Base-by-base conservation (phyloP, 2,888 invertebrate genomes). In the Panzeria rudis region DNA sequence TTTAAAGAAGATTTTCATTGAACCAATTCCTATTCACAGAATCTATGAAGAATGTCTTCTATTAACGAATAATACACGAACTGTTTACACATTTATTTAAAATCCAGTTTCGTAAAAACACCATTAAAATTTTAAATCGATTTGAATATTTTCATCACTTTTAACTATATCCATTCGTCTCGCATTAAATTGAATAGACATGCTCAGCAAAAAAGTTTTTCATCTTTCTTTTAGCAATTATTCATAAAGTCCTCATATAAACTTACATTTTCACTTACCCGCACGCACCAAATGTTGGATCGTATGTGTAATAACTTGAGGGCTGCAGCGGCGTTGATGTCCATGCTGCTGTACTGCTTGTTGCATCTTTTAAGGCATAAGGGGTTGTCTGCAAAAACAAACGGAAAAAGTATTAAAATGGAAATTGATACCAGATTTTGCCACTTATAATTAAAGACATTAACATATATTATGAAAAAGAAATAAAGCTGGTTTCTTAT, bases 271-370 rank as follows among this genome's bases (percentile, higher is more conserved):
- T 85, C 78, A 96, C 97, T 95, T 95, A 97, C 97, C 97, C 97
- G 93, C 97, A 98, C 92, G 97, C 97, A 88, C 97, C 91, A 84
- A 91, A 94, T 92, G 97, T 96, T 87, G 97, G 97, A 94, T 98
- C 97, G 94, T 97, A 98, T 88, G 97, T 97, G 94, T 97, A 97
- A 94, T 97, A 97, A 90, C 97, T 97, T 88, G 97, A 96, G 91
- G 97, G 97, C 93, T 97, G 97, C 84, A 97, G 95, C 87, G 97
- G 97, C 86, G 97, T 97, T 88, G 97, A 96, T 89, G 97, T 97
- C 97, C 97, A 97, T 89, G 97, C 97, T 87, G 96, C 95, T 96
- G 97, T 95, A 91, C 96, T 95, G 93, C 96, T 95, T 89, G 95
- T 94, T 89, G 95, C 94, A 91, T 96, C 96, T 94, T 97, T 97